Conservation (phyloP, 2,113 vertebrate genomes). For the Cyphomyrus plagiostoma region DNA sequence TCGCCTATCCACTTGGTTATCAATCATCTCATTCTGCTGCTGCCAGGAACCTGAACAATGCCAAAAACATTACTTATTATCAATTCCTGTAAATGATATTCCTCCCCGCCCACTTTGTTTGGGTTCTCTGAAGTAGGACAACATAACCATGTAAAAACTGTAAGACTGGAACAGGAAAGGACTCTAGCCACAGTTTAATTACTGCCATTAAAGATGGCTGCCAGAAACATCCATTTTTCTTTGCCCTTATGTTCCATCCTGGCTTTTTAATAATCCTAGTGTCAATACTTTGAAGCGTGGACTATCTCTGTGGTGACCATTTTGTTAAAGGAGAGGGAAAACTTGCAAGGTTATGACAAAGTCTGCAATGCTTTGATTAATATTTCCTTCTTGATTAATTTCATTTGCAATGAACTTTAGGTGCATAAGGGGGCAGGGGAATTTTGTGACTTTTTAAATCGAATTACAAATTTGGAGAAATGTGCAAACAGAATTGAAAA, state of each 20-base stretch:
- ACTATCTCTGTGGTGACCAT: neutral
- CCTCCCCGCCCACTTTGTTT: neutral
- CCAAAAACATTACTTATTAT: neutral
- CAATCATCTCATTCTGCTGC: neutral
- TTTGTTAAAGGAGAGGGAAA: neutral
- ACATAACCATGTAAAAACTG: neutral
- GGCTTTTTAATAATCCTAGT: neutral
- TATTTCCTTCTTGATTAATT: neutral
- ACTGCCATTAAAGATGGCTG: slow-evolving; percentile 5
- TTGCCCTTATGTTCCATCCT: neutral
- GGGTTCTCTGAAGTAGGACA: neutral
- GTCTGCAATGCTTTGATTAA: neutral
- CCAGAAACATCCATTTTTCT: neutral
- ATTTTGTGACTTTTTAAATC: neutral
- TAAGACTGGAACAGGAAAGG: neutral
- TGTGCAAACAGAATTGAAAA: neutral
- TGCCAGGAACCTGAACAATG: neutral
- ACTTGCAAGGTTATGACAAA: neutral
- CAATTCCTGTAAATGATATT: neutral
- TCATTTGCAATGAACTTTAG: neutral
- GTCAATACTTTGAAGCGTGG: neutral
- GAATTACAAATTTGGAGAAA: neutral
- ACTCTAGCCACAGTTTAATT: neutral
- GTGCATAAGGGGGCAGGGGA: neutral
- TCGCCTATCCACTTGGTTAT: neutral